These are phyloP conservation scores for Suncus etruscus DNA, from an alignment of 2,113 vertebrate species.

Conservation along the genomic window DNA sequence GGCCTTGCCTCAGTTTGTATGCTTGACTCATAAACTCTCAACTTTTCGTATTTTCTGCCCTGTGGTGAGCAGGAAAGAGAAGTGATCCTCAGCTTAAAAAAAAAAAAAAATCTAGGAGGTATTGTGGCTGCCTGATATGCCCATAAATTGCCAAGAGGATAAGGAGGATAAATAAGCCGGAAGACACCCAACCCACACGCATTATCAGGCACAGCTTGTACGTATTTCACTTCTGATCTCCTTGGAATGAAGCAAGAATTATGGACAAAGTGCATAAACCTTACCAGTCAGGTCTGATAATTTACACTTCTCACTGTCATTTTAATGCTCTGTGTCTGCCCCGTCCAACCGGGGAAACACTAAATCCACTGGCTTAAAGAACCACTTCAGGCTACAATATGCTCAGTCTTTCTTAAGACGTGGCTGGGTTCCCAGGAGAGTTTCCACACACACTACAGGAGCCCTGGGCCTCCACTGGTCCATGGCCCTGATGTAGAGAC, in stretches of 20 bases:
- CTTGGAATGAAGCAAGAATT: background rate
- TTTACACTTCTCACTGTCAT: constrained; percentile 23
- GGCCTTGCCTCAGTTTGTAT: too few species aligned
- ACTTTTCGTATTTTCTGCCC: background rate
- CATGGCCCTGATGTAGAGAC: background rate
- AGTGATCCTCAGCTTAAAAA: background rate
- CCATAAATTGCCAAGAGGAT: constrained; percentile 49
- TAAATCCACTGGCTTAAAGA: constrained; percentile 17
- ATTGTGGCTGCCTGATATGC: background rate
- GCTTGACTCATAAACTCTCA: rapidly evolving
- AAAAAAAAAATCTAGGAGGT: background rate
- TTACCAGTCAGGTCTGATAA: background rate
- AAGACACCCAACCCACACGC: background rate
- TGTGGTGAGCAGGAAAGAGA: background rate
- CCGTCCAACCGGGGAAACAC: background rate
- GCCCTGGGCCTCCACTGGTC: background rate
- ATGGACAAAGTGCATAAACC: background rate
- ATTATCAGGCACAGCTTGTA: background rate
- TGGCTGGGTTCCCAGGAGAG: background rate
- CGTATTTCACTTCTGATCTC: constrained; percentile 54
- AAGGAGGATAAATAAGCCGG: constrained; percentile 49
- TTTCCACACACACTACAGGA: background rate
- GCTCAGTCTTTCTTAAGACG: constrained; percentile 48
- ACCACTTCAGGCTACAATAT: background rate
- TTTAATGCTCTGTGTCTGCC: background rate